Conservation (phyloP, 2,888 invertebrate species). For the Amblyjoppa proteus region DNA sequence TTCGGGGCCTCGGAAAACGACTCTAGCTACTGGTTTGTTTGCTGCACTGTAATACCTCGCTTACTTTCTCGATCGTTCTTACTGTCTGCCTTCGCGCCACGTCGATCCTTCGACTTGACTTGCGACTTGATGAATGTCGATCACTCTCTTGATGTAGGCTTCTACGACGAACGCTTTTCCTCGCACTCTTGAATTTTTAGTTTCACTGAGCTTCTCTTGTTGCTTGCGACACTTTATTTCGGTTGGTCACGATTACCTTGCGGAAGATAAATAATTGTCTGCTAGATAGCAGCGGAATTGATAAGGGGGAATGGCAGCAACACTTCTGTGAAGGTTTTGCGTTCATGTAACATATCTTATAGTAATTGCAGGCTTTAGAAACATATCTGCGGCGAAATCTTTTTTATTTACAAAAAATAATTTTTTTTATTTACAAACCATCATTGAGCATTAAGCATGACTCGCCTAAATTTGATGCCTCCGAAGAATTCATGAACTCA, state of each 20-base stretch:
- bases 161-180: not conserved
- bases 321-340: not conserved
- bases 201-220: no score
- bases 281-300: no score
- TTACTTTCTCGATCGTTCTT: conserved; percentile 46
- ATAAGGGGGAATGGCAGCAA: not conserved
- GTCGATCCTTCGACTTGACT: not conserved
- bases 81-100: not conserved
- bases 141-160: not conserved
- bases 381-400: not conserved
- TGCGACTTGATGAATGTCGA: not conserved
- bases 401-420: not conserved
- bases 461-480: not conserved
- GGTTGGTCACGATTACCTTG: no score
- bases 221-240: no score
- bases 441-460: not conserved
- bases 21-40: conserved; percentile 38
- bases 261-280: no score
- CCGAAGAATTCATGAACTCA: not conserved
- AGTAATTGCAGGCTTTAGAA: not conserved
- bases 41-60: conserved; percentile 28
- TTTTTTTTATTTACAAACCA: not conserved
- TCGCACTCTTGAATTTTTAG: not conserved
- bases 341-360: no score
- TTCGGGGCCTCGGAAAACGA: conserved; percentile 34